Base-by-base conservation (phyloP, 2,797 vertebrate genomes). In the Miichthys miiuy region DNA sequence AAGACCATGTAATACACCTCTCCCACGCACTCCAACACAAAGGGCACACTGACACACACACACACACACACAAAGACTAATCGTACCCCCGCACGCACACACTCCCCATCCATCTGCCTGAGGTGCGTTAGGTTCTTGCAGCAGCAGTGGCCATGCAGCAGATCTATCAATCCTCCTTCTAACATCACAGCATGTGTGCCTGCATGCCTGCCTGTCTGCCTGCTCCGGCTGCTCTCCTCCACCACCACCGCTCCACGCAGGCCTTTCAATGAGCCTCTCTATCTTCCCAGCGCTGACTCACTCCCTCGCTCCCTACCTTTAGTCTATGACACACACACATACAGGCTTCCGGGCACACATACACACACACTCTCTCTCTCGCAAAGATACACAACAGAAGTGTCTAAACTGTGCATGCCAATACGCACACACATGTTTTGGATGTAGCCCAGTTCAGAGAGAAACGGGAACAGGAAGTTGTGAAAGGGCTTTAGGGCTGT, bases 41-140 rank as follows among this genome's bases (percentile, higher is more conserved):
- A 88, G 76, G 79, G 56, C 84, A 83, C 65, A 52, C 74, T 64
- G 66, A 74, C 75, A 54, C 62, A 75, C 64, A 64, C 68, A 64
- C 77, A 42, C 30, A 34, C 73, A 71, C 71, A 80, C 77, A 82
- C 67, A 84, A 75, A 81, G 87, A 88, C 83, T 85, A 87, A 89
- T 88, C 81, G 65, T 79, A 82, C 72, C 80, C 65, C 83, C 57
- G 42, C 85, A 88, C 77, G 25, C 90, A 88, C 77, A 23, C 90
- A 78, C 87, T 82, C 87, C 67, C 70, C 82, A 90, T 89, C 91
- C 90, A 88, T 92, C 92, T 93, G 90, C 91, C 89, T 10, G 82
- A 91, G 91, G 92, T 90, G 89, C 68, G 71, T 60, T 69, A 27
- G 73, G 77, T 86, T 88, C 84, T 80, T 81, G 87, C 84, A 83